A percentile compares a stretch with the other conserved stretches of the same genome.
phyloP scores from a whole-genome alignment of 2,113 vertebrate species.

The Panthera tigris region DNA sequence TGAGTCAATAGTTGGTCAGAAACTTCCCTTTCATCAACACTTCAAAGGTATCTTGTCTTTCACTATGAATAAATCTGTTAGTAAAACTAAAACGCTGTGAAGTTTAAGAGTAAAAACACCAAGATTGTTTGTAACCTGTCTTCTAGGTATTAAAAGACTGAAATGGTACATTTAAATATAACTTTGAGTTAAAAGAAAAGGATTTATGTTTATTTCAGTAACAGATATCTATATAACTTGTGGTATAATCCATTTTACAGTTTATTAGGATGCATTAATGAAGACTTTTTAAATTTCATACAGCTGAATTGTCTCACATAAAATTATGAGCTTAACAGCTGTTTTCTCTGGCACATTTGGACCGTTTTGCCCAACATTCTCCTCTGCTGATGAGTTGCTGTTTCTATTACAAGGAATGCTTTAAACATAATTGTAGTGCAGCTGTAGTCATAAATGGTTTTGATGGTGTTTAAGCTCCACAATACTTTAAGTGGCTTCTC shows the following conservation, averaged over 20 bases:
- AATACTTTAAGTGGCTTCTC: constrained; percentile 68
- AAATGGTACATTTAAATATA: constrained; percentile 30
- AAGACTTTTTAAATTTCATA: constrained; percentile 77
- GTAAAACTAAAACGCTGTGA: neutral
- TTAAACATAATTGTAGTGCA: constrained; percentile 78
- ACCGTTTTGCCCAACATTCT: constrained; percentile 71
- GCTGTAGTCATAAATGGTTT: constrained; percentile 73
- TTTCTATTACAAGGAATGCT: constrained; percentile 77
- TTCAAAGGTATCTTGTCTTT: neutral
- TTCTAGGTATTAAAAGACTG: constrained; percentile 61
- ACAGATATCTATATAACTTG: constrained; percentile 64
- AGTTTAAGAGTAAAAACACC: neutral
- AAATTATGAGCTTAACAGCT: constrained; percentile 82
- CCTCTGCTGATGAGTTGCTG: constrained; percentile 77
- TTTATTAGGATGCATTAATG: constrained; percentile 76
- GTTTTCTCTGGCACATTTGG: constrained; percentile 74
- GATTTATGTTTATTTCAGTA: constrained; percentile 25
- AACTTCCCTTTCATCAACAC: neutral
- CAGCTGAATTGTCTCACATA: constrained; percentile 77
- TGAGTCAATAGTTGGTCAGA: neutral
- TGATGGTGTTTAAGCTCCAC: constrained; percentile 61
- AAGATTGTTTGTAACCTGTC: neutral
- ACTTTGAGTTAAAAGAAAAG: constrained; percentile 41
- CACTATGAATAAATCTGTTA: neutral
- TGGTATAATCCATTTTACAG: constrained; percentile 65